Base-by-base conservation (phyloP, 1,140 invertebrate genomes). In the Dendroctonus valens region DNA sequence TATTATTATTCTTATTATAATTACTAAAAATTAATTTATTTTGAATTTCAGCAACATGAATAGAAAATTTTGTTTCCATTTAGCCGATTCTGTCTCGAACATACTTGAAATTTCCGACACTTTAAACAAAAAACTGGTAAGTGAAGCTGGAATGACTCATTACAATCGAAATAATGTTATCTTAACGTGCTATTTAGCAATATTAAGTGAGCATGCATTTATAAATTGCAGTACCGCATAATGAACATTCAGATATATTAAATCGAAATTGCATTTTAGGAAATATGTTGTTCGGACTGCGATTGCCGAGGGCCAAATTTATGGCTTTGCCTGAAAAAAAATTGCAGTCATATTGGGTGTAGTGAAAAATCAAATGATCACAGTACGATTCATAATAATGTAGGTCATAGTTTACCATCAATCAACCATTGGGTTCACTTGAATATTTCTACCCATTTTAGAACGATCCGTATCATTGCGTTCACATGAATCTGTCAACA, bases 401-500 rank as follows among this genome's bases (percentile, higher is more conserved):
- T 89, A 80, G 77, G 72, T 74, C 7, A 40, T 9, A 51, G 41
- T 50, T 59, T 39, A 4, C 26, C n/a, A 39, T 37, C 50, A 49
- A 26, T 8, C 14, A 6, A 58, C 9, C 2, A 58, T 15, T 51
- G 15, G 11, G 7, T 48, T 48, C 46, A 48, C 7, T 15, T 53
- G 4, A 53, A 53, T 55, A 40, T 40, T 41, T 11, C 38, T 55
- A 41, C 5, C 11, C 44, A 7, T 40, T 82, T 8, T 75, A 88
- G 81, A 84, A 86, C 68, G 83, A 83, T 66, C 83, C 85, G n/a
- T 77, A 78, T 12, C 93, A 96, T 77, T 88, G 86, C 70, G 81
- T 93, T 60, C 91, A 92, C 69, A 87, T 95, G 83, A 94, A 94
- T 78, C 77, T 94, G 46, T 87, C 87, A 3, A 92, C 89, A 0